These are phyloP conservation scores for Mantis religiosa DNA, from an alignment of 2,888 invertebrate genomes.

Conservation along the genomic window DNA sequence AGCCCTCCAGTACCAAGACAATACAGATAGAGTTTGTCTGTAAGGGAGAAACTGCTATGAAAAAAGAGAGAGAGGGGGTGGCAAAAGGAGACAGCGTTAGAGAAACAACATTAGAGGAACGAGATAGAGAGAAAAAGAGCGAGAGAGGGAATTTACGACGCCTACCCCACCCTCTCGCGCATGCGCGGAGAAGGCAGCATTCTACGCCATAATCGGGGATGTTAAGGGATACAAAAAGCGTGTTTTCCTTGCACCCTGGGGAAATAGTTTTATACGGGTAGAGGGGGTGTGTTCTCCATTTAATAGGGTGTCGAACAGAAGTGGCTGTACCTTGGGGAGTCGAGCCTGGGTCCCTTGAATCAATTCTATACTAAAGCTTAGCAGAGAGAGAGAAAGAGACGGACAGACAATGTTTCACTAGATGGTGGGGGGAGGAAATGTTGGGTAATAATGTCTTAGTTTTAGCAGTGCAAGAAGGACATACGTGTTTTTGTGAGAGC, in stretches of 20 bases:
- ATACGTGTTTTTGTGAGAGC: background rate
- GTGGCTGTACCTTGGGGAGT: background rate
- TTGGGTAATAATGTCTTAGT: background rate
- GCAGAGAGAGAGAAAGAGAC: background rate
- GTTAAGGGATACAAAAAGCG: conserved; percentile 6
- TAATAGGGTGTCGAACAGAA: conserved; percentile 17
- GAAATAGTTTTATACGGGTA: conserved; percentile 10
- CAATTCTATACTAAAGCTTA: conserved; percentile 24
- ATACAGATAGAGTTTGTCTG: background rate
- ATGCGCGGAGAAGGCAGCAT: background rate
- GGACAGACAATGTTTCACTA: conserved; percentile 29
- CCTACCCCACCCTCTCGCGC: background rate
- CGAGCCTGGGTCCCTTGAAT: background rate
- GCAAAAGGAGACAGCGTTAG: background rate
- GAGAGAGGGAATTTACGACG: background rate
- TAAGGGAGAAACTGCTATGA: background rate
- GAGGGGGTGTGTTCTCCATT: conserved; percentile 4
- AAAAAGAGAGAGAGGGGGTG: background rate
- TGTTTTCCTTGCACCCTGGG: conserved; percentile 10
- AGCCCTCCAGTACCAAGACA: background rate
- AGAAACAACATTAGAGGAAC: background rate
- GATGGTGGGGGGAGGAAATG: conserved; percentile 19
- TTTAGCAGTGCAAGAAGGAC: background rate
- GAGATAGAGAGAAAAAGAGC: background rate
- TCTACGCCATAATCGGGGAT: background rate